Percentiles rank a stretch among this genome's conserved stretches.
These are phyloP conservation scores for Motacilla tschutschensis DNA, from an alignment of 2,113 vertebrate genomes.

Conservation along the genomic window DNA sequence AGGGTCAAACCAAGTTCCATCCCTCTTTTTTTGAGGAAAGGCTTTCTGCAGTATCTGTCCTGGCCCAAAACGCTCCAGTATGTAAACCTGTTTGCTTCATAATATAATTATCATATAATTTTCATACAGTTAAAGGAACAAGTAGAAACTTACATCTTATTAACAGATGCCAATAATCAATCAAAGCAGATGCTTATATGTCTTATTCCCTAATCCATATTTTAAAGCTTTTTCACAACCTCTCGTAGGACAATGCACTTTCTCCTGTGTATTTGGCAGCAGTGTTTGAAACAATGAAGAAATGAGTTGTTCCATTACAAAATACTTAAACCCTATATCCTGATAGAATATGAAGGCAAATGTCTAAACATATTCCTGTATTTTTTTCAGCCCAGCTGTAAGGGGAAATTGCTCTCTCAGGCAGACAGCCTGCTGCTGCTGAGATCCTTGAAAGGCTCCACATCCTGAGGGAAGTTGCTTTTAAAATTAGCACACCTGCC, in stretches of 20 bases:
- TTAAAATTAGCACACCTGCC: constrained; percentile 10
- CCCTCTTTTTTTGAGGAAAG: neutral
- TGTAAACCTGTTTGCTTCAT: fast-evolving
- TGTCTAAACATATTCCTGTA: neutral
- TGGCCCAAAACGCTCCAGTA: neutral
- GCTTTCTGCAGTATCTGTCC: neutral
- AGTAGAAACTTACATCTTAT: neutral
- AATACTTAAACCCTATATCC: neutral
- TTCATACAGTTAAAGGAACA: neutral
- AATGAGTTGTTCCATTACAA: neutral
- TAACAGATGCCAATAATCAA: neutral
- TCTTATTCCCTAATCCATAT: neutral
- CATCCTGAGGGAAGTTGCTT: neutral
- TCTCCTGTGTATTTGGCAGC: neutral
- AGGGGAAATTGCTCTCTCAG: neutral
- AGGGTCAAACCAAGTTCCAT: neutral
- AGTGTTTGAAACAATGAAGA: neutral
- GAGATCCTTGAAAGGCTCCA: neutral
- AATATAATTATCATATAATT: neutral
- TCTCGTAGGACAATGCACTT: neutral
- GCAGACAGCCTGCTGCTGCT: neutral
- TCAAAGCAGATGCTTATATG: neutral
- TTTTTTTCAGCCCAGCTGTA: neutral
- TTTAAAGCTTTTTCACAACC: neutral
- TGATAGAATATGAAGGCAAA: neutral